Percentiles rank a stretch among this genome's conserved stretches.
Conservation (phyloP, 1,140 invertebrate species). For the Anastrepha ludens region DNA sequence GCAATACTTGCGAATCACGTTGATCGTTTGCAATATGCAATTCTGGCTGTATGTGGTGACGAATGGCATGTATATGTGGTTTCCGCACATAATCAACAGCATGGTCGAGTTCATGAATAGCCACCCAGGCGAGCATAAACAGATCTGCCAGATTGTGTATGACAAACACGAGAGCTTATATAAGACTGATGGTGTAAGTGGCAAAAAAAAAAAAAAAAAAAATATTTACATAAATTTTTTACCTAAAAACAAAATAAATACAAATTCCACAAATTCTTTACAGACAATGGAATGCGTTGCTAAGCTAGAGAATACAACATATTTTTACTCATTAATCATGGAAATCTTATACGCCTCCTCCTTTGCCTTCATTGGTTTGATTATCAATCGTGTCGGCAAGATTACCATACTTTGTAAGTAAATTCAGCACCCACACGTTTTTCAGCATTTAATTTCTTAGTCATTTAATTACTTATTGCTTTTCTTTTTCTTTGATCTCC, state of each 20-base stretch:
- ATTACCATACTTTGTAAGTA: constrained; percentile 58
- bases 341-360: constrained; percentile 59
- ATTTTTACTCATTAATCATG: constrained; percentile 58
- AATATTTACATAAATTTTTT: not conserved
- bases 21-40: constrained; percentile 61
- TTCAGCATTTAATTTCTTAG: too few relatives aligned
- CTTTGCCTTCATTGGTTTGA: constrained; percentile 59
- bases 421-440: not conserved
- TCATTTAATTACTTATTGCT: not conserved
- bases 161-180: constrained; percentile 55
- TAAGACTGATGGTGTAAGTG: constrained; percentile 58
- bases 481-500: constrained; percentile 27
- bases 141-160: constrained; percentile 59
- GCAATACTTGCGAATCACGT: constrained; percentile 74
- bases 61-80: constrained; percentile 62
- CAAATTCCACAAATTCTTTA: not conserved
- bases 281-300: constrained; percentile 57
- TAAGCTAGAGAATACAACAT: constrained; percentile 59
- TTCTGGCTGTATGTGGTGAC: constrained; percentile 76
- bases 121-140: constrained; percentile 54
- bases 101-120: constrained; percentile 57
- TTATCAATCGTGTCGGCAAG: constrained; percentile 58
- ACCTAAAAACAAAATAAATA: not conserved
- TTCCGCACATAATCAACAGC: constrained; percentile 60
- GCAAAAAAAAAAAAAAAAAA: not conserved